phyloP scores from a whole-genome alignment of 2,888 invertebrate genomes.

The Mermis nigrescens region DNA sequence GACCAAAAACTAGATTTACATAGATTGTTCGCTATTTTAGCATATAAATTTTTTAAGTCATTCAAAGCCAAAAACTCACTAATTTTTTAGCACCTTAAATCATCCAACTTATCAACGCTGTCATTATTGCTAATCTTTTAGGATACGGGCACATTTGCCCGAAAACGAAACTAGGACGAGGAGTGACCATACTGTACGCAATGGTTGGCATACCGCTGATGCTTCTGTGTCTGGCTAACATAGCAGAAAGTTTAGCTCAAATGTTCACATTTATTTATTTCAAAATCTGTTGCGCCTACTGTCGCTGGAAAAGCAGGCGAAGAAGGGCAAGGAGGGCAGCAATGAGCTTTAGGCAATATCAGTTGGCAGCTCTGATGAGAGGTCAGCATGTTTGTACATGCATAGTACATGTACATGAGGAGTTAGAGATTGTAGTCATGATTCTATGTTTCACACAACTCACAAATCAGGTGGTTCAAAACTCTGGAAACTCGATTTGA shows the following conservation, averaged over 20 bases:
- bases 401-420: no score
- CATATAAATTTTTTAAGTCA: no score
- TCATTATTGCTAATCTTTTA: constrained; percentile 35
- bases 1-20: no score
- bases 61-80: no score
- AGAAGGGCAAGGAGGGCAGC: constrained; percentile 25
- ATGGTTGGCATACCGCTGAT: constrained; percentile 47
- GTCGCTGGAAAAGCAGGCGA: constrained; percentile 30
- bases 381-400: no score
- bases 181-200: constrained; percentile 76
- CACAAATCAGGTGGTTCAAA: no score
- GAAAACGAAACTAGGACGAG: constrained; percentile 60
- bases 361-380: no score
- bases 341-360: constrained; percentile 22
- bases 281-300: constrained; percentile 31
- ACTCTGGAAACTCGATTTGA: no score
- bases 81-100: background rate
- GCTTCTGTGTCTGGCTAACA: constrained; percentile 39
- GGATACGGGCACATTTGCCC: constrained; percentile 93
- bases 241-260: constrained; percentile 39
- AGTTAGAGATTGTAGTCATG: no score
- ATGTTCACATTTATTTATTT: constrained; percentile 38
- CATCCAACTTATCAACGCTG: background rate
- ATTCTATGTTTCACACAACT: no score
- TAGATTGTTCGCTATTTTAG: no score